phyloP scores from a whole-genome alignment of 1,140 invertebrate species.

The Platorchestia sp. region DNA sequence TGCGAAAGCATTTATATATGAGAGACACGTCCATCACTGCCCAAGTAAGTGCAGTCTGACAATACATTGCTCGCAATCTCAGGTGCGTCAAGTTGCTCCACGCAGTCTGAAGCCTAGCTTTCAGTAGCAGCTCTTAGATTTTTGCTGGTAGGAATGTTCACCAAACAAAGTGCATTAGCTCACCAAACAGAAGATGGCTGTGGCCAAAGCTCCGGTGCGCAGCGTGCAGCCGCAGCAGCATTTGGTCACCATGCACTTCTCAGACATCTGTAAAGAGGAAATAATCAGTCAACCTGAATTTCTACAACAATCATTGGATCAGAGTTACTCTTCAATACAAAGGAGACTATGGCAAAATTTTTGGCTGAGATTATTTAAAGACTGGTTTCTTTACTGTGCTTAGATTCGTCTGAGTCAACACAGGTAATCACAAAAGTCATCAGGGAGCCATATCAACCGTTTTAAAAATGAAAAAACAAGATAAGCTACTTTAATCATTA shows the following conservation, averaged over 20 bases:
- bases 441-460: no score
- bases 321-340: no score
- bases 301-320: background rate
- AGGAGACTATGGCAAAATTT: no score
- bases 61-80: background rate
- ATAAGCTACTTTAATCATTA: no score
- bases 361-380: no score
- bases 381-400: no score
- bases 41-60: background rate
- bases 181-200: slow-evolving; percentile 35
- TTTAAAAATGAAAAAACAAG: no score
- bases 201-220: slow-evolving; percentile 1
- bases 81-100: background rate
- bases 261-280: background rate
- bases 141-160: background rate
- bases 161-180: background rate
- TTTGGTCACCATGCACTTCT: background rate
- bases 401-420: no score
- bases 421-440: no score
- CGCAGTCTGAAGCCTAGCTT: background rate
- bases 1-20: no score
- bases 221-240: slow-evolving; percentile 54
- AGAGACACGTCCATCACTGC: no score
- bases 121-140: background rate
- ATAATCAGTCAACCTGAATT: background rate